Percentiles rank a stretch among this genome's conserved stretches.
These are phyloP conservation scores for Caenorhabditis doughertyi DNA, from an alignment of 2,888 invertebrate species.

Conservation along the genomic window DNA sequence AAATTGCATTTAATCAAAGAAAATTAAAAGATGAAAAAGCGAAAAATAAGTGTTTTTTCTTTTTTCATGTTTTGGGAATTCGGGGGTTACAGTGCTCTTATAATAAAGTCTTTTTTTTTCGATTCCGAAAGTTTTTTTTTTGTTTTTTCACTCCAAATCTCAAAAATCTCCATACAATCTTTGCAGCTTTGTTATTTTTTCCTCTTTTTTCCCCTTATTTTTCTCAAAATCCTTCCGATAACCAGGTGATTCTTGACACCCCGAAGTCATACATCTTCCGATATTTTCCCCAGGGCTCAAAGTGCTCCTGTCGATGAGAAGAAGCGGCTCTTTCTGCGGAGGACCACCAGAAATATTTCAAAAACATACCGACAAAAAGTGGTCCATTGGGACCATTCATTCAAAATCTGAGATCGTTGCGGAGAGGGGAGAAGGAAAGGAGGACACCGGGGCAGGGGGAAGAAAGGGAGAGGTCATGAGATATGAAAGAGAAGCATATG, in stretches of 20 bases:
- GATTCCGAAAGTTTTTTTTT: too few species aligned
- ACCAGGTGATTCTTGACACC: not conserved
- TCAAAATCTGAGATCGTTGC: constrained; percentile 10
- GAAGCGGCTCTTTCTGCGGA: not conserved
- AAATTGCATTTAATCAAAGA: constrained; percentile 12
- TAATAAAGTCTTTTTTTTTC: too few species aligned
- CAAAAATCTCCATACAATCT: not conserved
- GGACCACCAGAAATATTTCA: not conserved
- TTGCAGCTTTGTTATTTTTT: too few species aligned
- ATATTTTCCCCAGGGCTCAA: not conserved
- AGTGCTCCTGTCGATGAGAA: not conserved
- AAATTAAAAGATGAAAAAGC: not conserved
- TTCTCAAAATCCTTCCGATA: not conserved
- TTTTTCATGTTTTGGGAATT: too few species aligned
- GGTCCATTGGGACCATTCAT: constrained; percentile 4
- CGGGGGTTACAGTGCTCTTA: not conserved
- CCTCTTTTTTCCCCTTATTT: too few species aligned
- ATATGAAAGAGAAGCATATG: too few species aligned
- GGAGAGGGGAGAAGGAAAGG: not conserved
- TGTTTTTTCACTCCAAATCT: too few species aligned
- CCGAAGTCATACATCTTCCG: not conserved
- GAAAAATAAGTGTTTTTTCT: not conserved
- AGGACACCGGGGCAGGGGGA: not conserved
- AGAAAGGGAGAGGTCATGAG: not conserved
- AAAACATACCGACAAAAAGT: not conserved